Evolutionary conservation across 2,797 vertebrate genomes (phyloP), one percentile per base, ranked within the genome.

Genomic region (Melanotaenia nigrans): DNA sequence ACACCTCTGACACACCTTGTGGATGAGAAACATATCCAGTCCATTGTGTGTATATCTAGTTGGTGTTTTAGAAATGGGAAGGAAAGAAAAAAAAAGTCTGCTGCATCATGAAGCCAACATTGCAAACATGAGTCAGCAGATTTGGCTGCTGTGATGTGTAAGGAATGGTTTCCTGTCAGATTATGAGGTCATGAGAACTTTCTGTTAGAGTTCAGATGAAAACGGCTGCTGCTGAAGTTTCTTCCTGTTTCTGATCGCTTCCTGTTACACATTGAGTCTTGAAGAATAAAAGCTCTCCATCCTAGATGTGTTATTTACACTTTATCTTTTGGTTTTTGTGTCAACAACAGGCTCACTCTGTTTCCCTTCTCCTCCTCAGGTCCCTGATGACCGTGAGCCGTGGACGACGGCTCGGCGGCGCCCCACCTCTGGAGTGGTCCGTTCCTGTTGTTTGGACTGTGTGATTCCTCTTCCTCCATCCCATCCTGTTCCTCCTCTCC

Each of bases 301-400:
- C 18, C 12, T 49, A n/a, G n/a, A 10, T n/a, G 5, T n/a, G 8
- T 47, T 47, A n/a, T 20, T 47, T 47, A n/a, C 20, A 8, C 18
- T 47, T 47, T 7, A n/a, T 49, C 20, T n/a, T 20, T 6, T 42
- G 5, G 4, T 42, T 42, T 82, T 4, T 42, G 14, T 16, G 14
- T 38, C 11, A 38, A 38, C 36, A 42, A 16, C 38, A 42, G 38
- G 4, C 38, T 42, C 13, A 42, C 14, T 16, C 14, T 16, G 14
- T 42, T 16, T 42, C 10, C 47, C 8, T 22, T 53, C 49, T 53
- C 49, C 30, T 6, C 24, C 61, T 85, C 79, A 96, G 96, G 92
- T 94, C 92, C 96, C 97, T 94, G 95, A 98, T 98, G 97, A 97
- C 96, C 93, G 94, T 97, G 95, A 96, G 95, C 96, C 96, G 95